phyloP scores from a whole-genome alignment of 1,140 invertebrate species.

The Oedothorax gibbosus region DNA sequence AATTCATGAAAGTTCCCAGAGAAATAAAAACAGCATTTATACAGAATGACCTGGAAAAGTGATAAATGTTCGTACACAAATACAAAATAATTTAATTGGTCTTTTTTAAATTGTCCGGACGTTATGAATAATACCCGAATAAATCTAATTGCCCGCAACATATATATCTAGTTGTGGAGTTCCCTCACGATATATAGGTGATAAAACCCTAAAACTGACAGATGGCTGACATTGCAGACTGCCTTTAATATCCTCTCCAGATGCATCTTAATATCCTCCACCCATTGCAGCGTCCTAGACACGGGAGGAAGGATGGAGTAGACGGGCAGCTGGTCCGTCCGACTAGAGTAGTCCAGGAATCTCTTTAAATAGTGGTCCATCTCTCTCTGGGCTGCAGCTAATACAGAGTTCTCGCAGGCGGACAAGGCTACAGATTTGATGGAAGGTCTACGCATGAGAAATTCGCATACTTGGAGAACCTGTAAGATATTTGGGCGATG shows the following conservation, averaged over 20 bases:
- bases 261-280: conserved; percentile 18
- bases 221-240: conserved; percentile 31
- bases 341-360: conserved; percentile 67
- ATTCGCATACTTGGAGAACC: conserved; percentile 89
- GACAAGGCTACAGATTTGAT: conserved; percentile 86
- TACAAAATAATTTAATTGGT: too few relatives aligned
- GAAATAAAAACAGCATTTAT: too few relatives aligned
- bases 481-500: conserved; percentile 67
- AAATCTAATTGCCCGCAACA: too few relatives aligned
- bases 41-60: too few relatives aligned
- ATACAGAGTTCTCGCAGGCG: conserved; percentile 82
- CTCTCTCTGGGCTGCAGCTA: conserved; percentile 83
- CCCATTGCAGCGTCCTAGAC: conserved; percentile 44
- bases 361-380: conserved; percentile 72
- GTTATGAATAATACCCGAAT: too few relatives aligned
- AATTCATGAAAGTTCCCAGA: too few relatives aligned
- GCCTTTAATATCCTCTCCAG: not conserved
- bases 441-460: conserved; percentile 84
- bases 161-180: not conserved
- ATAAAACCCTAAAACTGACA: conserved; percentile 18
- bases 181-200: not conserved
- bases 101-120: too few relatives aligned
- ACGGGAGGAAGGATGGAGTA: conserved; percentile 16
- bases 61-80: too few relatives aligned
- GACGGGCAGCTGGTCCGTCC: conserved; percentile 10